These are phyloP conservation scores for Chroicocephalus ridibundus DNA, from an alignment of 2,113 vertebrate species.

Conservation along the genomic window DNA sequence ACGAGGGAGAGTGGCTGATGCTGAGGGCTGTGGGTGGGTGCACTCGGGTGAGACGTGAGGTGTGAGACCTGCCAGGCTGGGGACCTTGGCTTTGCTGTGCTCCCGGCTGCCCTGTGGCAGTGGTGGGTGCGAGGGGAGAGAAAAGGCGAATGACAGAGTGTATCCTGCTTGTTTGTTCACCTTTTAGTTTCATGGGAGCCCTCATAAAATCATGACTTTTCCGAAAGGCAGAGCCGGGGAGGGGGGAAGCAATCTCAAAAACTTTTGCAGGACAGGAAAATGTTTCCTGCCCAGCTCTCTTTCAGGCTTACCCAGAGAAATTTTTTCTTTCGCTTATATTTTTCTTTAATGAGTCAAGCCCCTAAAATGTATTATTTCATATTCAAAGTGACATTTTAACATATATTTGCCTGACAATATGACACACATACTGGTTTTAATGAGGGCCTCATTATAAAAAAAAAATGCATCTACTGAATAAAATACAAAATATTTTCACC, in stretches of 20 bases:
- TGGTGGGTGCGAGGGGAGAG: not conserved
- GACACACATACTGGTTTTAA: constrained; percentile 67
- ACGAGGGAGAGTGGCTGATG: not conserved
- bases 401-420: constrained; percentile 72
- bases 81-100: accelerated
- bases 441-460: constrained; percentile 63
- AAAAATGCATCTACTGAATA: constrained; percentile 48
- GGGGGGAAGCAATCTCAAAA: not conserved
- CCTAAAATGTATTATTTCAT: constrained; percentile 64
- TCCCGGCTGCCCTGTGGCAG: accelerated
- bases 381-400: constrained; percentile 70
- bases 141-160: not conserved
- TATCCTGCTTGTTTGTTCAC: not conserved
- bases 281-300: not conserved
- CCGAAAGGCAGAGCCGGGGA: not conserved
- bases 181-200: not conserved
- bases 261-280: not conserved
- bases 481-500: constrained; percentile 71
- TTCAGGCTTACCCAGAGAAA: not conserved
- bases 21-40: not conserved
- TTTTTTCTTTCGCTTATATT: constrained; percentile 26
- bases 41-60: accelerated
- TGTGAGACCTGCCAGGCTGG: not conserved
- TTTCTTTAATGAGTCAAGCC: constrained; percentile 60
- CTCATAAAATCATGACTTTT: not conserved